Evolutionary conservation across 2,113 vertebrate species (phyloP), one percentile per base, ranked within the genome.

Genomic region (Python bivittatus): DNA sequence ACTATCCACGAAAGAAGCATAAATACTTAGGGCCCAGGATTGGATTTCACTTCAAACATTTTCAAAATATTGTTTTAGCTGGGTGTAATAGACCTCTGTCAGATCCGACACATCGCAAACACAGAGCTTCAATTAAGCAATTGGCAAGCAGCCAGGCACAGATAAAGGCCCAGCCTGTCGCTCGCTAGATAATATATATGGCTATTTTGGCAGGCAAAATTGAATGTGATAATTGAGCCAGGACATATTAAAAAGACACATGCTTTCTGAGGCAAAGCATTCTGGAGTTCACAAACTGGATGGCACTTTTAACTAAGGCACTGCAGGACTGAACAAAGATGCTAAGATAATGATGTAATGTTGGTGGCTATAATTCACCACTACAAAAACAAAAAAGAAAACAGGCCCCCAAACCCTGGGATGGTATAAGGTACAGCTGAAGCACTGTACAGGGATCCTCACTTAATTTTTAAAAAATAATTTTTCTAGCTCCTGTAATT

Each of bases 11-110:
- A 95, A 90, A 93, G 95, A 92, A 90, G 97, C 3, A 2, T 83
- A 96, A 97, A 96, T 92, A 93, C 94, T 88, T 53, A 27, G 57
- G 94, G 56, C 92, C 86, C 88, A 86, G 93, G 95, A 91, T 96
- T 95, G 92, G 92, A 92, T 97, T 97, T 96, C 93, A 96, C 94
- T 95, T 96, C 89, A 97, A 97, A 96, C 95, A 95, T 94, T 96
- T 97, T 96, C 93, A 96, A 97, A 97, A 96, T 93, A 96, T 97
- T 97, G 96, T 96, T 97, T 97, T 97, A 96, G 88, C 93, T 96
- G 96, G 92, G 93, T 95, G 94, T 95, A 96, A 97, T 90, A 97
- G 94, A 95, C 95, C 95, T 92, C 86, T 95, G 96, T 95, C 96
- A 96, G 94, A 97, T 94, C 92, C 97, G 95, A 97, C 94, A 97